Evolutionary conservation across 2,113 vertebrate species (phyloP), one percentile per base, ranked within the genome.

Genomic region (Euleptes europaea): DNA sequence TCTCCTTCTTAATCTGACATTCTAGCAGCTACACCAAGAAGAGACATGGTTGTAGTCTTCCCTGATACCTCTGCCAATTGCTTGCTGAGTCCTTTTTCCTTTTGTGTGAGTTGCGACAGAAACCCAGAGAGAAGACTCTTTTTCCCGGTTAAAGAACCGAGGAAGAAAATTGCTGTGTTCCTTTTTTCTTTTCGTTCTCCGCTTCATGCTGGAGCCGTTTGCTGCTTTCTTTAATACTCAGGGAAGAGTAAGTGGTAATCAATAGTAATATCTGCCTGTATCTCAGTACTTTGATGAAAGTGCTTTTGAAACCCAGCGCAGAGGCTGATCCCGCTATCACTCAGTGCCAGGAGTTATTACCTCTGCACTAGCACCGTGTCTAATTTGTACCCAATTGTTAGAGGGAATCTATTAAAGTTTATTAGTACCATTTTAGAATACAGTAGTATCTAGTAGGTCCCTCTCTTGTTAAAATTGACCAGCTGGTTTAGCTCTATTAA

Each of bases 221-320:
- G 44, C 88, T 92, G 67, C 93, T 90, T 93, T 86, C 92, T 94
- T 90, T 81, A 83, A 88, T 79, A 88, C 85, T 86, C 71, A 63
- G 44, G 13, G 90, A 85, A 94, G 85, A 95, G 75, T 94, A 95
- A 94, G 91, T 81, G 12, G 90, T 94, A 94, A 96, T 96, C 95
- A 95, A 95, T 96, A 95, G 78, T 79, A 89, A 90, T 94, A 94
- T 92, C 91, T 89, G 83, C 90, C 93, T 89, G 93, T 87, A 92
- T 94, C 76, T 87, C 17, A 0, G 87, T 79, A 80, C 86, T 83
- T 94, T 86, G 14, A 93, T 95, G 90, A 88, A 93, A 91, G 75
- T 86, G 86, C 83, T 93, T 95, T 92, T 94, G 93, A 95, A 96
- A 87, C 88, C 90, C 85, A 92, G 93, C 91, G 88, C 54, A 65